A percentile compares a stretch with the other conserved stretches of the same genome.
Conservation (phyloP, 2,113 vertebrate genomes). For the Rhinoptilus africanus region DNA sequence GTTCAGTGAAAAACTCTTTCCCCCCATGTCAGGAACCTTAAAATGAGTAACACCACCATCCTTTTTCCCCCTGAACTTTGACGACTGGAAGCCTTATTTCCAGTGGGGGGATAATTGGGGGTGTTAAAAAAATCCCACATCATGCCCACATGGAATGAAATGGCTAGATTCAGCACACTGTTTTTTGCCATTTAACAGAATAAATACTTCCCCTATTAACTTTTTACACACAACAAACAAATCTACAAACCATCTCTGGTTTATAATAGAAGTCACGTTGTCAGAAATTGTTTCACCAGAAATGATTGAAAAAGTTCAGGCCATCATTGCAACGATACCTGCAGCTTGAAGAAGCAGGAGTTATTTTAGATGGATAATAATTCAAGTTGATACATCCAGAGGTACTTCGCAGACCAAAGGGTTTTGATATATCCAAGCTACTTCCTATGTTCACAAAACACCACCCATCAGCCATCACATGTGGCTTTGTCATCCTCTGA, state of each 20-base stretch:
- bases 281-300: background rate
- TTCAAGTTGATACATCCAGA: background rate
- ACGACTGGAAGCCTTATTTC: background rate
- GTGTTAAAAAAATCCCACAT: background rate
- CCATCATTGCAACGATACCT: background rate
- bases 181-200: background rate
- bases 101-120: too few species aligned
- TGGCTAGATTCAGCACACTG: background rate
- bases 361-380: background rate
- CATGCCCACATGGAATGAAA: background rate
- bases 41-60: background rate
- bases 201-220: background rate
- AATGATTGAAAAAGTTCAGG: background rate
- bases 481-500: background rate
- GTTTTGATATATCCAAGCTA: background rate
- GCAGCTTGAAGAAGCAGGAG: background rate
- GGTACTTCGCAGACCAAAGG: background rate
- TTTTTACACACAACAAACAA: background rate
- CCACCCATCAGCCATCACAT: background rate
- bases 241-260: background rate
- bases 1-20: background rate
- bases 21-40: rapidly evolving
- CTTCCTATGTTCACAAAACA: background rate
- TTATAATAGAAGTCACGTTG: background rate
- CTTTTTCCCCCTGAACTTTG: background rate